Evolutionary conservation across 2,888 invertebrate genomes (phyloP).

Genomic region (Drosophila multiciliata): DNA sequence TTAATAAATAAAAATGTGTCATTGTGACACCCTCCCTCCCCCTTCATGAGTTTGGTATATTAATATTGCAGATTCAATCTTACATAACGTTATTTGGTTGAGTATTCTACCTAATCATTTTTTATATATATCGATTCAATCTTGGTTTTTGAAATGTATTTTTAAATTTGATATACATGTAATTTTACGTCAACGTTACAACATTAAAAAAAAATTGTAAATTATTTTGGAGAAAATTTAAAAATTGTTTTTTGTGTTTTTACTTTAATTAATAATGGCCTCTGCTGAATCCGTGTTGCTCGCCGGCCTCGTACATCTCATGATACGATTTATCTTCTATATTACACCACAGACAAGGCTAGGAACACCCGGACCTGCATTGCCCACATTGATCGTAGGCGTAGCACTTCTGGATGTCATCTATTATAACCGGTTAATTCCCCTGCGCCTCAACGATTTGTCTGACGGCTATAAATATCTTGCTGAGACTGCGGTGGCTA

Average conservation of each 20-base stretch:
- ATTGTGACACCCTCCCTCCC: background rate
- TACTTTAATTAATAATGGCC: constrained; percentile 32
- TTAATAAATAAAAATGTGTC: constrained; percentile 17
- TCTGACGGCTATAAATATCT: constrained; percentile 6
- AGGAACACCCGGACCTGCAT: constrained; percentile 31
- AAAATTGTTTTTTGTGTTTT: constrained; percentile 10
- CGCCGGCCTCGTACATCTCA: constrained; percentile 36
- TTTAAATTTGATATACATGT: background rate
- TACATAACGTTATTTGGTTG: background rate
- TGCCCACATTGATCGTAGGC: constrained; percentile 33
- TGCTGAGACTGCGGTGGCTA: constrained; percentile 33
- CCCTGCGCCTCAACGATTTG: constrained; percentile 15
- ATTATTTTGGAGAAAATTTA: background rate
- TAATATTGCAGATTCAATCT: background rate
- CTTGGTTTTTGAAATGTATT: background rate
- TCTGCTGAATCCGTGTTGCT: constrained; percentile 32
- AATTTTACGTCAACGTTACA: background rate
- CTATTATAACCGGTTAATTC: constrained; percentile 39
- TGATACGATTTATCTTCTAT: constrained; percentile 28
- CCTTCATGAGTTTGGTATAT: too few species aligned
- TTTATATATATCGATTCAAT: background rate
- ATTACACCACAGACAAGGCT: constrained; percentile 24
- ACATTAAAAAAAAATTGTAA: background rate
- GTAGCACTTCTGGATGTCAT: constrained; percentile 51
- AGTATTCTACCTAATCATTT: background rate